Evolutionary conservation across 2,888 invertebrate genomes (phyloP).

Genomic region (Ophion slaviceki): DNA sequence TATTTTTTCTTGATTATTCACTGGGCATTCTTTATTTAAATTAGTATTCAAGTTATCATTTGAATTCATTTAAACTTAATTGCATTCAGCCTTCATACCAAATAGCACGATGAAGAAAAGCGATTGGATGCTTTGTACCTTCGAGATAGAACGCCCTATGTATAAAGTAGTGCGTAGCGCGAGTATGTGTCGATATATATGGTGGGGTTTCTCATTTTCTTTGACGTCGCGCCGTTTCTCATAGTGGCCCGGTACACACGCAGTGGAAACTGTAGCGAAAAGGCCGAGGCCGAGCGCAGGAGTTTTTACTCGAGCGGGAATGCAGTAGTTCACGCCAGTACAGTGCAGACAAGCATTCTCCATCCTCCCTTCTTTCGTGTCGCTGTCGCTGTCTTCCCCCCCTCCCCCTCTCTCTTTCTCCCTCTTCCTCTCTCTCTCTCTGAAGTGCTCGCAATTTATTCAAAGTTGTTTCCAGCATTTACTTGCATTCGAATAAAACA

Average conservation of each 20-base stretch:
- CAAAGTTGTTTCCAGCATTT: not conserved
- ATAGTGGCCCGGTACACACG: not conserved
- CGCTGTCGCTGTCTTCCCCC: too few species aligned
- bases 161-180: not conserved
- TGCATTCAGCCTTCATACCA: not conserved
- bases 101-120: not conserved
- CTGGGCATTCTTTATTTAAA: too few species aligned
- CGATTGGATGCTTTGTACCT: not conserved
- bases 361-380: not conserved
- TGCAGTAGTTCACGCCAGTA: not conserved
- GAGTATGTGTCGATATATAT: not conserved
- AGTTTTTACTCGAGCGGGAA: conserved; percentile 7
- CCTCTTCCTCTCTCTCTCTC: not conserved
- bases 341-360: not conserved
- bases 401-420: not conserved
- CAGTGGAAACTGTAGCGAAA: not conserved
- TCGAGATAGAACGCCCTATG: not conserved
- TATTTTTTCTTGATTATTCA: too few species aligned
- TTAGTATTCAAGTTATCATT: too few species aligned
- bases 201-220: conserved; percentile 5
- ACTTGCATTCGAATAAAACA: not conserved
- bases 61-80: too few species aligned
- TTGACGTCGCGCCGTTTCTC: not conserved
- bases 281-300: not conserved
- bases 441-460: not conserved